Evolutionary conservation across 2,797 vertebrate species (phyloP).

Genomic region (Crax fasciolata): DNA sequence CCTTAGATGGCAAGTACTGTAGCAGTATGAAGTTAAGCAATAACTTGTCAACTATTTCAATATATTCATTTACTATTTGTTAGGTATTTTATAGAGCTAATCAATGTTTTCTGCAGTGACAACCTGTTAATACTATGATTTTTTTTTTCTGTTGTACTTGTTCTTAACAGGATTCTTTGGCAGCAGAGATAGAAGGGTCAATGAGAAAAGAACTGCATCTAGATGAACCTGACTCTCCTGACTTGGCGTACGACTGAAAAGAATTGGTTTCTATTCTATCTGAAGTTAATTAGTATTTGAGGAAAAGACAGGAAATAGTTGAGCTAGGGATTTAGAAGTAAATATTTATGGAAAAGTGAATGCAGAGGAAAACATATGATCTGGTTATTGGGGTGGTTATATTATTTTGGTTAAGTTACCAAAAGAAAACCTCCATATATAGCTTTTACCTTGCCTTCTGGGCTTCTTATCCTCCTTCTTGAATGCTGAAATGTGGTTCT

Average conservation of each 20-base stretch:
- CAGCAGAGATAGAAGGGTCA: conserved; percentile 98
- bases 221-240: conserved; percentile 93
- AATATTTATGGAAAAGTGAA: background rate
- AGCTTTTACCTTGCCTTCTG: background rate
- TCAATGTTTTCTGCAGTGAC: background rate
- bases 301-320: background rate
- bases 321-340: background rate
- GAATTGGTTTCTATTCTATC: conserved; percentile 3
- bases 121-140: background rate
- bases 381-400: background rate
- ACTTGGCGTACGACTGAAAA: conserved; percentile 87
- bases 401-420: background rate
- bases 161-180: conserved; percentile 92
- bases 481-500: background rate
- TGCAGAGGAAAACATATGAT: background rate
- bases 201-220: conserved; percentile 98
- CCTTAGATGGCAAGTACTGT: background rate
- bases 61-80: background rate
- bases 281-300: background rate
- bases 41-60: background rate
- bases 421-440: background rate
- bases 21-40: background rate
- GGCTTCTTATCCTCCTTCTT: background rate
- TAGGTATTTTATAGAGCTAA: background rate
- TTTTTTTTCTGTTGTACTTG: conserved; percentile 51